Evolutionary conservation across 37 sponge, comb jelly and placozoan species (phyloP), one percentile per base, ranked within the genome.

Genomic region (Halisarca cf. caerulea): DNA sequence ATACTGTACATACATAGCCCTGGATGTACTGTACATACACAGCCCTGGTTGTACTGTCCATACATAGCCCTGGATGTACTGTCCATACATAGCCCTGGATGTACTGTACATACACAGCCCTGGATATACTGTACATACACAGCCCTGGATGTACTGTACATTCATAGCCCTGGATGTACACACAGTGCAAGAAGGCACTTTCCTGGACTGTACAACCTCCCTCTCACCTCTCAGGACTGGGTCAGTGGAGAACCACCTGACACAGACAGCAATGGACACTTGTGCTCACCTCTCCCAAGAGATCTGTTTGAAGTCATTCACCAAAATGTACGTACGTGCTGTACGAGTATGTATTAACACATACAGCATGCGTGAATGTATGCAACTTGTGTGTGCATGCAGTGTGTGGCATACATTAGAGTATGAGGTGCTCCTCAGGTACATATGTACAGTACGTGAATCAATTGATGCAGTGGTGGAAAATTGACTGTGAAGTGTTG

Each of bases 351-450:
- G 47, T 91, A 84, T 38, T n/a, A n/a, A n/a, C n/a, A n/a, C 88
- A 91, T 41, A 91, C 87, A 82, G 79, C 87, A 24, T 86, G 87
- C 58, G 82, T 81, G 47, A 87, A 91, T 84, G 92, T 91, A 36
- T 34, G 82, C 53, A 32, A 11, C 3, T 23, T 24, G 3, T 7
- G 28, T 38, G 37, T 68, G 37, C 34, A 64, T 64, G 23, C 51
- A 47, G 51, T 47, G 11, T 11, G 11, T 47, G 11, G 51, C 11
- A 47, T 11, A 47, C 51, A 47, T 11, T n/a, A n/a, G n/a, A n/a
- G n/a, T n/a, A n/a, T n/a, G n/a, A n/a, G n/a, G n/a, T n/a, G n/a
- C n/a, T n/a, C n/a, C n/a, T n/a, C n/a, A n/a, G n/a, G n/a, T n/a
- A n/a, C n/a, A n/a, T n/a, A n/a, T n/a, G 11, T 47, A 47, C 64